Evolutionary conservation across 2,888 invertebrate species (phyloP).

Genomic region (Trachelus troglodyta): DNA sequence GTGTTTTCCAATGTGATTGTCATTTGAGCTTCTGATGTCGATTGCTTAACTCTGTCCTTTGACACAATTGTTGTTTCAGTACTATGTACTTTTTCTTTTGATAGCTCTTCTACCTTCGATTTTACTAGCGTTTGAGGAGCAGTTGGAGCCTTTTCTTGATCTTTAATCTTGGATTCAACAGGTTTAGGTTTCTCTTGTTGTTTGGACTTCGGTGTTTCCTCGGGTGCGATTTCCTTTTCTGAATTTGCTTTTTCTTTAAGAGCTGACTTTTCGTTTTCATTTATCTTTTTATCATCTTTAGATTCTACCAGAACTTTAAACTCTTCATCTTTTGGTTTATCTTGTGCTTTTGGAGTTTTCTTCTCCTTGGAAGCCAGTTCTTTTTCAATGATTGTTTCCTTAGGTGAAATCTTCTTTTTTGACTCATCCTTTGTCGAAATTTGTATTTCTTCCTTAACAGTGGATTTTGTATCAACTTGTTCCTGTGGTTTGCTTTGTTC

Average conservation of each 20-base stretch:
- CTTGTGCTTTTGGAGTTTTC: neutral
- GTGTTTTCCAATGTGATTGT: neutral
- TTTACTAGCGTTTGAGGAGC: slow-evolving; percentile 49
- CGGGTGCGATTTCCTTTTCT: slow-evolving; percentile 3
- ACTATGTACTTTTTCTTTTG: slow-evolving; percentile 46
- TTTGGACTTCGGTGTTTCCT: slow-evolving; percentile 12
- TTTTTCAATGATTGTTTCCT: slow-evolving; percentile 14
- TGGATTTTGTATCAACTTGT: slow-evolving; percentile 16
- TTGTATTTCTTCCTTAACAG: slow-evolving; percentile 16
- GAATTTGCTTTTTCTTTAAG: slow-evolving; percentile 14
- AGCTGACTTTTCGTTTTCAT: slow-evolving; percentile 13
- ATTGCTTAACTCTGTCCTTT: neutral
- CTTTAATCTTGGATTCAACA: slow-evolving; percentile 2
- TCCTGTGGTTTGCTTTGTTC: slow-evolving; percentile 10
- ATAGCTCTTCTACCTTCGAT: slow-evolving; percentile 44
- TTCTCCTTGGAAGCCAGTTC: neutral
- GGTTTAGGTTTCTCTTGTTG: slow-evolving; percentile 12
- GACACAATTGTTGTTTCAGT: slow-evolving; percentile 43
- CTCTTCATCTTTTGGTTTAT: neutral
- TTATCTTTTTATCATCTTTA: slow-evolving; percentile 24
- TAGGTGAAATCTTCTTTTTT: slow-evolving; percentile 18
- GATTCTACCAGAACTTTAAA: slow-evolving; percentile 30
- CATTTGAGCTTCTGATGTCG: neutral
- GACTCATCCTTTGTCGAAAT: slow-evolving; percentile 22
- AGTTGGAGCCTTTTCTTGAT: slow-evolving; percentile 9